Evolutionary conservation across 92 coral and sea anemone species (phyloP).

Genomic region (Umimayanthus kanabou): DNA sequence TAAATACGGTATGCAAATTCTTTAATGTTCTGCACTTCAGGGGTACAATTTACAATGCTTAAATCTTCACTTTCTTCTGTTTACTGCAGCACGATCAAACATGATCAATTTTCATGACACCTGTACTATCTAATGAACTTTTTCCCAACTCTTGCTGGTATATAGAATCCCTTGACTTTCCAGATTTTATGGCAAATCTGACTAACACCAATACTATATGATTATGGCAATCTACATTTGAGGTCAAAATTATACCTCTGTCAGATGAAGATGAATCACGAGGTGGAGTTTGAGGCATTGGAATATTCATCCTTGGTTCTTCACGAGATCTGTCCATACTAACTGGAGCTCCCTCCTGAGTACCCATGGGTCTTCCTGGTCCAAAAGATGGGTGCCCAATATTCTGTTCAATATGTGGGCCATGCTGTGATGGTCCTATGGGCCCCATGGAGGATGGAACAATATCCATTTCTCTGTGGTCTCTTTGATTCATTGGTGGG

Average conservation of each 20-base stretch:
- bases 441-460: conserved; percentile 25
- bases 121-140: too few species aligned
- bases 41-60: too few species aligned
- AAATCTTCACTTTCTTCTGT: too few species aligned
- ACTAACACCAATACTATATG: not conserved
- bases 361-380: conserved; percentile 52
- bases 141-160: too few species aligned
- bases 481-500: conserved; percentile 55
- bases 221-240: not conserved
- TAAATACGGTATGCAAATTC: too few species aligned
- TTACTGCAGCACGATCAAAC: too few species aligned
- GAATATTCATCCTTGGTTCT: not conserved
- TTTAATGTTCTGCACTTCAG: too few species aligned
- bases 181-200: not conserved
- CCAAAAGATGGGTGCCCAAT: conserved; percentile 36
- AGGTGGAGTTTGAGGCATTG: conserved; percentile 47
- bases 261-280: conserved; percentile 7
- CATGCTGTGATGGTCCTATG: conserved; percentile 14
- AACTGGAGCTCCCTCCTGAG: not conserved
- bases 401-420: conserved; percentile 18
- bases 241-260: conserved; percentile 18
- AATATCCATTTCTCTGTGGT: conserved; percentile 11
- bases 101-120: too few species aligned
- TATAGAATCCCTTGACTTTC: too few species aligned
- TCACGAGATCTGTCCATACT: not conserved